Base-by-base conservation (phyloP, 2,888 invertebrate genomes). In the Cephus rjabovi region DNA sequence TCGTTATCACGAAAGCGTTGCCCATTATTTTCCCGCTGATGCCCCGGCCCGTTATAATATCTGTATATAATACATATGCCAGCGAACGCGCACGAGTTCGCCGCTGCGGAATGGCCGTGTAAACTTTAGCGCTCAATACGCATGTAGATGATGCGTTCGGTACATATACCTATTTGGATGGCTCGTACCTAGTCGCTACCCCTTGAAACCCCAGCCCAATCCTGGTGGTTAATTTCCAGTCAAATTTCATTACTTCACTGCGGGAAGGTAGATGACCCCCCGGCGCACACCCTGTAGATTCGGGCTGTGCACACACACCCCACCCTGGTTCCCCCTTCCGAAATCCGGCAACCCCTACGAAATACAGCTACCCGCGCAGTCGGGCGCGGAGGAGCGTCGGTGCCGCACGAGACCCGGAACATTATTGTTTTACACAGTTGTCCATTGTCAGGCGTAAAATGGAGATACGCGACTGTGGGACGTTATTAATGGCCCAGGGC, bases 211-310 rank as follows among this genome's bases (percentile, higher is more conserved):
- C 35, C 35, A 35, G 35, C 3, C 35, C 76, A 40, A 87, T 83
- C 84, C 83, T 85, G 86, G 87, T 89, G 89, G 88, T 90, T 90
- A 90, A 90, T 90, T 90, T 89, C 86, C 90, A 90, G 90, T 90
- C 89, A 90, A 90, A 90, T 90, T 90, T 90, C 90, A 90, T 90
- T 90, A 90, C 89, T 89, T 84, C 88, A 88, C 89, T 87, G 87
- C 83, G 88, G 85, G 71, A 23, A 71, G 71, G 71, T 84, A 83
- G 85, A 87, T 85, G 85, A 85, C 86, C 86, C 84, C 81, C 40
- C 75, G 34, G 73, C 79, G 73, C 23, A 37, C 70, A 68, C 76
- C 68, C 75, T 37, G 70, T 74, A 40, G 40, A 40, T 15, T 40
- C 40, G 40, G 15, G 40, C 56, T 56, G 56, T 23, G 23, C 15